A percentile compares a stretch with the other conserved stretches of the same genome.
These are phyloP conservation scores for Subanguina moxae DNA, from an alignment of 1,140 invertebrate genomes.

Conservation along the genomic window DNA sequence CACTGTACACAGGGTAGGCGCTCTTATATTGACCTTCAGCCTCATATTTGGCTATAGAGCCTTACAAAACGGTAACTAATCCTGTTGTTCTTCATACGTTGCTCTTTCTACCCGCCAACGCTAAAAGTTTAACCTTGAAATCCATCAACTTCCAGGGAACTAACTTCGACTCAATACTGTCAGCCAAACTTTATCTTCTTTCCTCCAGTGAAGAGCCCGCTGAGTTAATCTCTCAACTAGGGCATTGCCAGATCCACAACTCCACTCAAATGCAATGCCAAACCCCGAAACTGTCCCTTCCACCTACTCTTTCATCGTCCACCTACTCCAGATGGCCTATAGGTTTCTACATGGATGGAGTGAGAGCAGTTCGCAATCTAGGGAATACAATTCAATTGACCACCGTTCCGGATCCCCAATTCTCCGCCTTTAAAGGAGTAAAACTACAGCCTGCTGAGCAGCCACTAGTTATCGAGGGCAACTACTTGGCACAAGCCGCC, in stretches of 20 bases:
- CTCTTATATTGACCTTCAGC: no score
- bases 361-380: constrained; percentile 78
- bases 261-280: constrained; percentile 88
- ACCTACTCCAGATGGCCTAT: constrained; percentile 41
- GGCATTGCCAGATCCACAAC: constrained; percentile 75
- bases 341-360: constrained; percentile 92
- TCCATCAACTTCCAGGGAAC: constrained; percentile 20
- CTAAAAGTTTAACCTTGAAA: background rate
- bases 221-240: constrained; percentile 46
- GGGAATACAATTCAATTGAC: constrained; percentile 75
- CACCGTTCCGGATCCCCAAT: constrained; percentile 86
- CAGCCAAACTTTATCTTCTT: constrained; percentile 46
- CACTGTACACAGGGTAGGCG: no score
- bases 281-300: constrained; percentile 73
- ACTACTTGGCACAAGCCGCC: constrained; percentile 47
- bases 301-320: constrained; percentile 26
- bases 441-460: constrained; percentile 79
- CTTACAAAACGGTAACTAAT: no score
- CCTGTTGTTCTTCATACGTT: no score
- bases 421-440: constrained; percentile 75
- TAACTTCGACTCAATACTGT: constrained; percentile 49
- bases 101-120: no score
- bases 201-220: constrained; percentile 25
- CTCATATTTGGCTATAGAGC: no score
- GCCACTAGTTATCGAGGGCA: constrained; percentile 82